Evolutionary conservation across 2,797 vertebrate species (phyloP).

Genomic region (Alauda arvensis): DNA sequence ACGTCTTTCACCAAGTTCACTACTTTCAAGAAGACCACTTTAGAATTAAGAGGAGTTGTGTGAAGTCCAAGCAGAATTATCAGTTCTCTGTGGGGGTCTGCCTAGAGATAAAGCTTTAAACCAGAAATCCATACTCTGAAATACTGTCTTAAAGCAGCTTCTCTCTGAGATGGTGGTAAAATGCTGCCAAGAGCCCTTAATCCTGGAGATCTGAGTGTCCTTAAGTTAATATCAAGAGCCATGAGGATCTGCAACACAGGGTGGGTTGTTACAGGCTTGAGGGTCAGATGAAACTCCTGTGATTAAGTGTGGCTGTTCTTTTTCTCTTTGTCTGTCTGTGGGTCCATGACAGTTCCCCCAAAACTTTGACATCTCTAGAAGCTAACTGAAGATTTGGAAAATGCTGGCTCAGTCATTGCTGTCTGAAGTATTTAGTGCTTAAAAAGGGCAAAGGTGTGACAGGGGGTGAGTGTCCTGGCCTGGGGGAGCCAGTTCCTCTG

Average conservation of each 20-base stretch:
- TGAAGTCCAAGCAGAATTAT: not conserved
- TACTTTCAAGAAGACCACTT: not conserved
- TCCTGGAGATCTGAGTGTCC: not conserved
- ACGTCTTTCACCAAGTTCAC: not conserved
- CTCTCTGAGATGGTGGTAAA: not conserved
- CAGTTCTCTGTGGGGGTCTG: not conserved
- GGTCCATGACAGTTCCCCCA: not conserved
- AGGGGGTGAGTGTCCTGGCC: not conserved
- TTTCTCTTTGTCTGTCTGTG: not conserved
- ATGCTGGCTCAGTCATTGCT: not conserved
- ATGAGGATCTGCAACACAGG: not conserved
- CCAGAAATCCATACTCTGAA: not conserved
- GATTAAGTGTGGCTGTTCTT: not conserved
- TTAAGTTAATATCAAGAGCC: not conserved
- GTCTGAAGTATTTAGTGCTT: not conserved
- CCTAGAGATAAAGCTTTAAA: not conserved
- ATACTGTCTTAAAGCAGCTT: not conserved
- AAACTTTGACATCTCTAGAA: not conserved
- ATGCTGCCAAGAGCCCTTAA: not conserved
- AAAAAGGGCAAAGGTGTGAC: not conserved
- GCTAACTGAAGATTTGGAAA: not conserved
- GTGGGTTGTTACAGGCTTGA: not conserved
- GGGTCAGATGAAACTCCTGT: not conserved
- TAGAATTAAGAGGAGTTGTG: not conserved
- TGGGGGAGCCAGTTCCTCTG: not conserved